phyloP scores from a whole-genome alignment of 2,113 vertebrate genomes.

The Seriola dumerili region DNA sequence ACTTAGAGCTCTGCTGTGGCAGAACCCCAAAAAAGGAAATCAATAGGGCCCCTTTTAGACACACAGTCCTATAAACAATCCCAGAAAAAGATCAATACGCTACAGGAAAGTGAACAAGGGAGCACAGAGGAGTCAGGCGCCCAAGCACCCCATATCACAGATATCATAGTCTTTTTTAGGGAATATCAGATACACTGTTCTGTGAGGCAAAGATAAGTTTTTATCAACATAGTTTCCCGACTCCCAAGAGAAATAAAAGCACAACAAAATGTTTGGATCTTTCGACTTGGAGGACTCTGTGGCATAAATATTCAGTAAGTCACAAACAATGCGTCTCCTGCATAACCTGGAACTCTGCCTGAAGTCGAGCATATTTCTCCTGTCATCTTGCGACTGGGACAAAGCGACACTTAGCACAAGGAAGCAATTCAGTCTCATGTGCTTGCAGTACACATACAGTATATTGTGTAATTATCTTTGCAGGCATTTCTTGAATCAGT shows the following conservation, averaged over 20 bases:
- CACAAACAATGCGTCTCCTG: constrained; percentile 45
- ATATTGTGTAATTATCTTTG: constrained; percentile 43
- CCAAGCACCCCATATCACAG: constrained; percentile 49
- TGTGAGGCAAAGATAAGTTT: constrained; percentile 64
- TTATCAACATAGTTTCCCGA: constrained; percentile 64
- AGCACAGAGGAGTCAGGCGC: constrained; percentile 67
- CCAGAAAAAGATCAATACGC: constrained; percentile 76
- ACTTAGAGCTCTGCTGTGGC: constrained; percentile 52
- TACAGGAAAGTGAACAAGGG: constrained; percentile 76
- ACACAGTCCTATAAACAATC: constrained; percentile 74
- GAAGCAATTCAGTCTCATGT: constrained; percentile 1
- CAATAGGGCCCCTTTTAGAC: constrained; percentile 78
- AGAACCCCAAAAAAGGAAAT: constrained; percentile 68
- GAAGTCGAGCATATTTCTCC: constrained; percentile 17
- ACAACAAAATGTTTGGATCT: constrained; percentile 53
- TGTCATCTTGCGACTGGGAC: constrained; percentile 7
- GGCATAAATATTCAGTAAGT: constrained; percentile 52
- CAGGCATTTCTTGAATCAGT: constrained; percentile 55
- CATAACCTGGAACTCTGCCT: constrained; percentile 42
- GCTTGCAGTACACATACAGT: constrained; percentile 12
- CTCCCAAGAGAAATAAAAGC: constrained; percentile 64
- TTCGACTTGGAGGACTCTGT: constrained; percentile 20
- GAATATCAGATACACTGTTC: constrained; percentile 68
- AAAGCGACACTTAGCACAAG: constrained; percentile 27
- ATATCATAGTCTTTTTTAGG: constrained; percentile 62